Base-by-base conservation (phyloP, 2,888 invertebrate genomes). In the Andrena minutula region DNA sequence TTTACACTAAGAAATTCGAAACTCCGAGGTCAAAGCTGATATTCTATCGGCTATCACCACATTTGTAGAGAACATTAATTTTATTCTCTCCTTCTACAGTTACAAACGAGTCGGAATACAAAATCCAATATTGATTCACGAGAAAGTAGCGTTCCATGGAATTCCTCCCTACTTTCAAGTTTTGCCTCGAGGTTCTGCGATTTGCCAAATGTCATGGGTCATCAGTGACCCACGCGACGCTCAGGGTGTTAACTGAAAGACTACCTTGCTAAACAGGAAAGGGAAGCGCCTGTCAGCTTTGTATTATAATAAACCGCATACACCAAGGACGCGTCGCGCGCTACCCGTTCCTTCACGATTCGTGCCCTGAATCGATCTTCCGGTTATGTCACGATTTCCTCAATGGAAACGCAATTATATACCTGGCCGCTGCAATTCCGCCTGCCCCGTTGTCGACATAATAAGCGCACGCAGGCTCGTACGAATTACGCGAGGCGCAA, bases 321-420 rank as follows among this genome's bases (percentile, higher is more conserved):
- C 41, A 41, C 41, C 41, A 77, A 79, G 79, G 71, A 79, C 64
- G 58, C 64, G 47, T 61, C 16, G 63, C 41, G 32, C 65, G 23
- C 51, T 66, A 41, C 16, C 32, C n/a, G 68, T 71, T 78, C 64
- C 72, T 74, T 74, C 75, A 64, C n/a, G 70, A 74, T 71, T 68
- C 51, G 26, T 68, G 71, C 16, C 78, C 82, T 49, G 71, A 82
- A 75, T 83, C 79, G 79, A 80, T 83, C 77, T 84, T 84, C 80
- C 84, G 83, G 85, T 87, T 85, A 77, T 83, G 77, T 83, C 79
- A 85, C 53, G 53, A 66, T 64, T 63, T 83, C 81, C 69, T 87
- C 77, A 87, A 87, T 79, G 83, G 81, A 63, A 79, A 51, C 80
- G 61, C 83, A 66, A 80, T 79, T 79, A 66, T 79, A 66, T 51